Base-by-base conservation (phyloP, 1,140 invertebrate species). In the Drosophila novamexicana region DNA sequence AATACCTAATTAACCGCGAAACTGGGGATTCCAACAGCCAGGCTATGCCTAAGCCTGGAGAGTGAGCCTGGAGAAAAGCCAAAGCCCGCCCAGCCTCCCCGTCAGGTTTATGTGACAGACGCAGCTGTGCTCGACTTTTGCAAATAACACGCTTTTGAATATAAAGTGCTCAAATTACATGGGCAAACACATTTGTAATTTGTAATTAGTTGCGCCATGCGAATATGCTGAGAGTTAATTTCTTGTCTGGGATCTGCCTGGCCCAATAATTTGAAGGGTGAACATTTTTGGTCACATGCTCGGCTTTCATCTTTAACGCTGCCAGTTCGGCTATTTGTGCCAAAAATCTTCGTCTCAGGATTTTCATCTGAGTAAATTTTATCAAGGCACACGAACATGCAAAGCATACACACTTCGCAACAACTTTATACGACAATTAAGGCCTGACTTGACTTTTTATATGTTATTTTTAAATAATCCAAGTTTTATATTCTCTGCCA, bases 101-200 rank as follows among this genome's bases (percentile, higher is more conserved):
- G 77, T 64, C 69, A 75, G 79, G 83, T 88, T 88, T 88, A 88
- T 83, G 83, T 83, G 83, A 88, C 83, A 81, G 77, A 54, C 79
- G 59, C 83, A 88, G 84, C 84, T 88, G 83, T 73, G 74, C 69
- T 68, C 65, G 69, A 83, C 79, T 83, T 89, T 82, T 80, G 84
- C 83, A 89, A 86, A 88, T 88, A 89, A 88, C 83, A 88, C 84
- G 83, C 73, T 88, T 88, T 88, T 88, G 84, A 88, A 88, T 88
- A 88, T 83, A 88, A 88, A 88, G 84, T 83, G 89, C 76, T 76
- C 82, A 59, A 67, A 79, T 77, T 77, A 83, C 84, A 70, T 32
- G 32, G 14, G 12, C 34, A 53, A 16, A 37, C n/a, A 54, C 52
- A 37, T 54, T 54, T 54, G 9, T 16, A 52, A 29, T 49, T 49